Base-by-base conservation (phyloP, 2,113 vertebrate genomes). In the Elgaria multicarinata region DNA sequence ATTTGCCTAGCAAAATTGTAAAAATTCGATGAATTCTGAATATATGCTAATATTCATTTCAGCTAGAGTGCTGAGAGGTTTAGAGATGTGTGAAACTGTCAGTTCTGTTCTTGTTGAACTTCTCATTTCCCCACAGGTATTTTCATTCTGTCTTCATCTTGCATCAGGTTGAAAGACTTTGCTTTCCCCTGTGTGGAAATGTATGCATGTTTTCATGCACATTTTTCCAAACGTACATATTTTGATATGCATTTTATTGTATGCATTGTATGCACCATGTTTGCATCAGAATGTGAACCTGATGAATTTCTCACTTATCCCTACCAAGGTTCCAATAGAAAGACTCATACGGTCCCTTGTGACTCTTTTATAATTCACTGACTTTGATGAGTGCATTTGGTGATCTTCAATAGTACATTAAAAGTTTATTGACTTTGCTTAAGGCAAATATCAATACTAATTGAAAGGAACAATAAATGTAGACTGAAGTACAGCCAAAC, bases 391-490 rank as follows among this genome's bases (percentile, higher is more conserved):
- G 87, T 94, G 92, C 94, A 87, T 93, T 94, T 94, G 92, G 89
- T 89, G 92, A 93, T 95, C 94, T 93, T 92, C 87, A 87, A 28
- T 92, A 90, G 85, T 83, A 90, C 92, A 92, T 95, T 96, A 95
- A 91, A 87, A 92, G 80, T 50, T 4, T 95, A 95, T 95, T 95
- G 93, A 95, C 89, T 95, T 93, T 92, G 93, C 90, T 91, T 90
- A 91, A 91, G 87, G 92, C 90, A 95, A 93, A 84, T 85, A 89
- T 95, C 93, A 95, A 93, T 94, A 91, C 87, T 91, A 95, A 95
- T 94, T 24, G 94, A 92, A 93, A 90, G 84, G 86, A 92, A 90
- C 88, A 94, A 91, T 93, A 95, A 95, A 95, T 96, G 93, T 94
- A 95, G 94, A 93, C 83, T 85, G 64, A 94, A 82, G 83, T 90